Percentiles rank a stretch among this genome's conserved stretches.
These are phyloP conservation scores for Halictus rubicundus DNA, from an alignment of 1,140 invertebrate genomes.

Conservation along the genomic window DNA sequence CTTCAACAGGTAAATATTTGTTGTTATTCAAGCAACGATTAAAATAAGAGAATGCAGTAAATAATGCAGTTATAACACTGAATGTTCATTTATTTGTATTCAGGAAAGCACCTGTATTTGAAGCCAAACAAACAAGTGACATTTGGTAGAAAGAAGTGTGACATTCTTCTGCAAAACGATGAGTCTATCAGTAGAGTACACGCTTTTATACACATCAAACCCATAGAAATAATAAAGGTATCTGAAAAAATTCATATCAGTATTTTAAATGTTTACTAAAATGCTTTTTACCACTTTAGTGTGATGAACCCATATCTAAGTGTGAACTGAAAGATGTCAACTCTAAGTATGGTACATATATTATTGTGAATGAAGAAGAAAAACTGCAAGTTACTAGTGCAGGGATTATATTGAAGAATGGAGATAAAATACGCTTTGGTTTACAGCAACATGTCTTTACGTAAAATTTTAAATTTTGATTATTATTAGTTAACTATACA, in stretches of 20 bases:
- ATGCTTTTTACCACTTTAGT: slow-evolving; percentile 19
- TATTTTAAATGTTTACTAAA: not conserved
- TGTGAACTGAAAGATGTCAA: slow-evolving; percentile 54
- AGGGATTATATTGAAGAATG: slow-evolving; percentile 26
- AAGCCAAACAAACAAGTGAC: not conserved
- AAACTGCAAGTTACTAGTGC: slow-evolving; percentile 28
- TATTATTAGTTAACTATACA: not conserved
- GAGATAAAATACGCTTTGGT: slow-evolving; percentile 61
- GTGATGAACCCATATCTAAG: slow-evolving; percentile 18
- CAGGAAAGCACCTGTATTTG: slow-evolving; percentile 8
- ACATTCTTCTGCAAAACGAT: slow-evolving; percentile 59
- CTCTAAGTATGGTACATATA: slow-evolving; percentile 63
- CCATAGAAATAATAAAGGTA: slow-evolving; percentile 7
- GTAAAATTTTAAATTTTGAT: slow-evolving; percentile 31
- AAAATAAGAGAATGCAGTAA: not conserved
- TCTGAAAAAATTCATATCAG: not conserved
- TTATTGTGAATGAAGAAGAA: slow-evolving; percentile 9
- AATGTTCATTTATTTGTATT: not conserved
- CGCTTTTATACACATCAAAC: slow-evolving; percentile 48
- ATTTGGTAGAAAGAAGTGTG: slow-evolving; percentile 57
- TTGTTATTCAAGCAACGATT: not conserved
- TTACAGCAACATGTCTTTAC: slow-evolving; percentile 54
- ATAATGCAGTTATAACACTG: not conserved
- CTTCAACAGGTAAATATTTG: not conserved
- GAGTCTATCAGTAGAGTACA: slow-evolving; percentile 67